Evolutionary conservation across 2,797 vertebrate species (phyloP), one percentile per base, ranked within the genome.

Genomic region (Hyperoplus immaculatus): DNA sequence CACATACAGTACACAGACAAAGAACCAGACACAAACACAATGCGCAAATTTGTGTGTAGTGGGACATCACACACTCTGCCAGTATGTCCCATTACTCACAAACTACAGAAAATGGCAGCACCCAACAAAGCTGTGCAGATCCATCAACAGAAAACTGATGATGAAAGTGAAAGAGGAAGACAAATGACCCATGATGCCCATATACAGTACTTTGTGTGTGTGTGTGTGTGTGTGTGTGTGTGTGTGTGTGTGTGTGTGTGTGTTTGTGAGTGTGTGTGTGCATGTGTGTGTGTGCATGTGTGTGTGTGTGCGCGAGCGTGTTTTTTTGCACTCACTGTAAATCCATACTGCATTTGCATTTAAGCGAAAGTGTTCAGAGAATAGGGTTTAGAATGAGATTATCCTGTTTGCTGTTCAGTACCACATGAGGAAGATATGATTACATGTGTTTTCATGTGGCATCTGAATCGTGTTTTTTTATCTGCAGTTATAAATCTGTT

Each of bases 81-180:
- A 38, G 39, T 12, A 0, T 29, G 42, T 42, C 46, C 61, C 63
- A 78, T 82, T 80, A 71, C 63, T 68, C 72, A 21, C 41, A 51
- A 55, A 46, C 12, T 55, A 45, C 18, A 39, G 49, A 77, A 68
- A 85, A 73, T 74, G 74, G 63, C 74, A 62, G 80, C 80, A 53
- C 45, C 51, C 53, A 43, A 56, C 64, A 65, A 74, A 69, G 63
- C 64, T 57, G 50, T 29, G 0, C 55, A 51, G 57, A 64, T 59
- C 77, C 75, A 69, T 75, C 74, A 66, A 15, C 7, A 11, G 45
- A 66, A 80, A 58, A 80, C 76, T 39, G 71, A 68, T 29, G 11
- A 57, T 69, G 63, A 82, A 46, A 38, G 15, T 38, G 45, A 75
- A 71, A 12, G 41, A 62, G 42, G 47, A 49, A 74, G 77, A 79